Evolutionary conservation across 2,113 vertebrate genomes (phyloP).

Genomic region (Otus sunia): DNA sequence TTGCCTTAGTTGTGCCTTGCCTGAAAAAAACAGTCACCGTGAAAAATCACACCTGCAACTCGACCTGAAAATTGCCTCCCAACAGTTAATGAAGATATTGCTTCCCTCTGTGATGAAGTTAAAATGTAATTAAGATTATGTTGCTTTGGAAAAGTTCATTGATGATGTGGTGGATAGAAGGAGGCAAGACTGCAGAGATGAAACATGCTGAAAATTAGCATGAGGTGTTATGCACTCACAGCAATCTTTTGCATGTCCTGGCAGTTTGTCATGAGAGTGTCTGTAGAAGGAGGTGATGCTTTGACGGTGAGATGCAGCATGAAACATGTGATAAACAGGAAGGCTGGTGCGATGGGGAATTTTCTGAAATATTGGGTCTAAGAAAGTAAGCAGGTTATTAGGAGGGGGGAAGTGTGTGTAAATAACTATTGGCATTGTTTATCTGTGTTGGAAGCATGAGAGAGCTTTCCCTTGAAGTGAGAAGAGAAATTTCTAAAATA

Average conservation of each 20-base stretch:
- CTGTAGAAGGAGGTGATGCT: background rate
- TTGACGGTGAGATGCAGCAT: background rate
- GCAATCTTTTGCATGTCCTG: background rate
- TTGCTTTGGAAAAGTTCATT: background rate
- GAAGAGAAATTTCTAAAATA: background rate
- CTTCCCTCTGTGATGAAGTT: background rate
- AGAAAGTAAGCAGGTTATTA: conserved; percentile 12
- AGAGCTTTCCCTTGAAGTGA: background rate
- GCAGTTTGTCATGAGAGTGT: background rate
- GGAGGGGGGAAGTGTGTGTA: background rate
- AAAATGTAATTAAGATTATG: conserved; percentile 16
- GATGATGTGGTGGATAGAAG: background rate
- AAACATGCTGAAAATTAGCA: conserved; percentile 11
- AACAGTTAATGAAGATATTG: background rate
- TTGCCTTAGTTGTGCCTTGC: background rate
- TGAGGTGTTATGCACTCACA: background rate
- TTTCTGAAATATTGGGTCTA: conserved; percentile 6
- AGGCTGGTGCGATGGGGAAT: conserved; percentile 2
- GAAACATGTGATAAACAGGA: conserved; percentile 8
- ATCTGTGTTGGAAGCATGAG: background rate
- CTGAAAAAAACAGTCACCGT: background rate
- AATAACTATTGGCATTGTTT: background rate
- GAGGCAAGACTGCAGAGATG: background rate
- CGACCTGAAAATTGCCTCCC: background rate
- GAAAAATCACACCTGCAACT: background rate